Conservation (phyloP, 1,140 invertebrate species). For the Hypothenemus hampei region DNA sequence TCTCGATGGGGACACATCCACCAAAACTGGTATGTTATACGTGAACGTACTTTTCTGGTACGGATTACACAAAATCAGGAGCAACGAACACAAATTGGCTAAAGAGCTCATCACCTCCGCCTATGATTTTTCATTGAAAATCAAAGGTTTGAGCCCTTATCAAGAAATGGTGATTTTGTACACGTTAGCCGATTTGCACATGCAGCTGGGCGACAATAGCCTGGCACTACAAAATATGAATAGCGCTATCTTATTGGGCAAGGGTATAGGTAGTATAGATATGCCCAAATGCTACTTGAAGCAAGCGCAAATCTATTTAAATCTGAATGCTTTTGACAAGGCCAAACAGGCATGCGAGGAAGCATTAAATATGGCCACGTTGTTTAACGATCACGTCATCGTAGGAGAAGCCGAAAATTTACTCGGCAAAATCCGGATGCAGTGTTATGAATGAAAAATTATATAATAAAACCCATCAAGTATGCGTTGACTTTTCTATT, state of each 20-base stretch:
- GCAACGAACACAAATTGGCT: slow-evolving; percentile 33
- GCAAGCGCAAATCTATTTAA: slow-evolving; percentile 39
- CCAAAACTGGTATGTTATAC: slow-evolving; percentile 42
- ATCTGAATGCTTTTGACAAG: slow-evolving; percentile 33
- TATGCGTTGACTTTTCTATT: too few relatives aligned
- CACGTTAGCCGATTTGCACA: slow-evolving; percentile 40
- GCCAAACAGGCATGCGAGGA: slow-evolving; percentile 36
- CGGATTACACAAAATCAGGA: slow-evolving; percentile 40
- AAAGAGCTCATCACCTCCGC: slow-evolving; percentile 38
- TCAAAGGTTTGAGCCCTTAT: slow-evolving; percentile 39
- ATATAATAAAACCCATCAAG: too few relatives aligned
- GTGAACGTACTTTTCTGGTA: slow-evolving; percentile 44
- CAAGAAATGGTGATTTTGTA: slow-evolving; percentile 44
- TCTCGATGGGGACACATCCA: slow-evolving; percentile 34
- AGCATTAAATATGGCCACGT: slow-evolving; percentile 33
- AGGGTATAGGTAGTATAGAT: slow-evolving; percentile 41
- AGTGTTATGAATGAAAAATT: too few relatives aligned
- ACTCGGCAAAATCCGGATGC: slow-evolving; percentile 28
- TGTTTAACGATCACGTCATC: slow-evolving; percentile 36
- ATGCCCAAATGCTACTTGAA: slow-evolving; percentile 42
- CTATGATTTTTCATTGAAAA: slow-evolving; percentile 40
- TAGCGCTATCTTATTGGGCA: slow-evolving; percentile 40
- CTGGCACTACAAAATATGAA: slow-evolving; percentile 39
- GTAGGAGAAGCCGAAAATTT: slow-evolving; percentile 29
- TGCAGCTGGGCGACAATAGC: slow-evolving; percentile 37